Evolutionary conservation across 2,113 vertebrate species (phyloP), one percentile per base, ranked within the genome.

Genomic region (Gopherus flavomarginatus): DNA sequence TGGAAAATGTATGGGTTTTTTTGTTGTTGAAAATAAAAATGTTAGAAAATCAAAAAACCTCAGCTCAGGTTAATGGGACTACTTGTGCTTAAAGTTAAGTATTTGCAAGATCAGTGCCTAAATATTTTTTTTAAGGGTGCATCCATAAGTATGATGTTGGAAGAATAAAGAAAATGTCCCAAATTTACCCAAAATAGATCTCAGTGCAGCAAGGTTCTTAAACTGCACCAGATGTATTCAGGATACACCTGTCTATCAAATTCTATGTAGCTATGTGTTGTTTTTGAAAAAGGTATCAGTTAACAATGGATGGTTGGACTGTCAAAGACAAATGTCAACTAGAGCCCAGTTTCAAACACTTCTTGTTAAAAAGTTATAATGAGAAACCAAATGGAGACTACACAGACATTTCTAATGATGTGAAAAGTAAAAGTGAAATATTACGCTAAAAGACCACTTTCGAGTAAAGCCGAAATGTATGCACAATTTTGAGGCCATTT

Each of bases 191-290:
- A 91, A 89, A 97, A 92, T 91, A 88, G 44, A 9, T 92, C 96
- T 84, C 97, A 96, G 87, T 90, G n/a, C 95, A 87, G 93, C 72
- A 12, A 91, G 81, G 31, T 86, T 97, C 81, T 94, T 96, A 87
- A 92, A 83, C 79, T 90, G 5, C 81, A 78, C 85, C 90, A 89
- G 87, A 92, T 94, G 90, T 83, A 90, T 94, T 35, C 96, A 97
- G 95, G 96, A 96, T 95, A 96, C 93, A 96, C 92, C 96, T 97
- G 96, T 92, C 77, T 57, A 89, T 79, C 92, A 94, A 57, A 85
- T 90, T 93, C 86, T 95, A 85, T 77, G 62, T 86, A 86, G 53
- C 86, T 92, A 54, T 3, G 6, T 44, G 31, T 38, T 87, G 87
- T 87, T 84, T 79, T 89, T 93, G 44, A 22, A 6, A 92, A 94